These are phyloP conservation scores for Seriola rivoliana DNA, from an alignment of 2,113 vertebrate species.

Conservation along the genomic window DNA sequence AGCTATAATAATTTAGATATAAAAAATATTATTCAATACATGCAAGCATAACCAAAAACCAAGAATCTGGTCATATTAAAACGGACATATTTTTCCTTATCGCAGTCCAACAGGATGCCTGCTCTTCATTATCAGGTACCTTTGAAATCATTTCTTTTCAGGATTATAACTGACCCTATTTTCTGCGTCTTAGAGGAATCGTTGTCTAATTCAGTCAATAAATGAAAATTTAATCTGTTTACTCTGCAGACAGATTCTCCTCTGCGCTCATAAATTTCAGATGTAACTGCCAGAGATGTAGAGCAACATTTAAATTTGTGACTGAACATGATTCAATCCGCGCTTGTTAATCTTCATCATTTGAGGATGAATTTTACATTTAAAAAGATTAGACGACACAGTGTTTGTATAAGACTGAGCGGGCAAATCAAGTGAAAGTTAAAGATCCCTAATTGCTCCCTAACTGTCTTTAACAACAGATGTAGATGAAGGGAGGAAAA, in stretches of 20 bases:
- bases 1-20: no score
- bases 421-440: background rate
- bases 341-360: background rate
- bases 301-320: background rate
- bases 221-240: constrained; percentile 20
- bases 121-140: background rate
- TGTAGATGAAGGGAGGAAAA: background rate
- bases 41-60: no score
- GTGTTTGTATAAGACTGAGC: background rate
- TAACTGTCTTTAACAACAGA: background rate
- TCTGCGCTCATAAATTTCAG: background rate
- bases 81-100: no score
- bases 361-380: background rate
- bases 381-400: background rate
- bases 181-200: background rate
- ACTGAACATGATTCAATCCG: background rate
- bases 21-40: no score
- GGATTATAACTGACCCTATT: no score
- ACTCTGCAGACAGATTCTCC: background rate
- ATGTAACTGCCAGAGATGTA: background rate
- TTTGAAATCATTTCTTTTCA: background rate
- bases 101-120: background rate
- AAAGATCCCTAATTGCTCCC: background rate
- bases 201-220: constrained; percentile 5
- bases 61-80: no score